Conservation (phyloP, 2,113 vertebrate species). For the Pedetes capensis region DNA sequence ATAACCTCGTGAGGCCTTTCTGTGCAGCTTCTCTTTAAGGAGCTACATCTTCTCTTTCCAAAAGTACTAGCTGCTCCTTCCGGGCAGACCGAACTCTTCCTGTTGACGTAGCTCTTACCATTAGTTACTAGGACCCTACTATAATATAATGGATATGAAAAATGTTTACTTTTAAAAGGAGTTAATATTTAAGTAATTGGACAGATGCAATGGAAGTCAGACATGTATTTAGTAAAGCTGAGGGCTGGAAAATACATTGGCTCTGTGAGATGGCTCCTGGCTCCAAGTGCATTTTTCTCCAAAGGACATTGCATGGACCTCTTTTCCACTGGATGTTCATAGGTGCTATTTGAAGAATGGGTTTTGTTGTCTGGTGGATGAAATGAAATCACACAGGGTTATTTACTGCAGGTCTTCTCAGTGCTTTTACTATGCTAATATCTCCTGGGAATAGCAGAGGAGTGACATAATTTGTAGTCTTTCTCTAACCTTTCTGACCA, state of each 20-base stretch:
- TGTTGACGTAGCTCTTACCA: neutral
- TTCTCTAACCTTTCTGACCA: neutral
- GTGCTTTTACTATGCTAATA: neutral
- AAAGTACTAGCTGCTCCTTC: neutral
- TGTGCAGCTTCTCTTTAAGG: neutral
- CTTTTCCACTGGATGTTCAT: neutral
- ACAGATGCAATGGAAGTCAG: neutral
- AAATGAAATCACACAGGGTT: neutral
- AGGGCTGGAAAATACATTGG: neutral
- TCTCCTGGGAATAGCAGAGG: neutral
- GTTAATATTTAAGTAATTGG: neutral
- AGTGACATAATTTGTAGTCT: neutral
- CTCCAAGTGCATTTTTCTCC: neutral
- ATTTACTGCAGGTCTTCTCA: neutral
- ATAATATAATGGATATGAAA: neutral
- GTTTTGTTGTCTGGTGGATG: neutral
- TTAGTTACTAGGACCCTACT: neutral
- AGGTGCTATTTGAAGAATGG: neutral
- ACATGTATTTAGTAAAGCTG: neutral
- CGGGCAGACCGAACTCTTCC: neutral
- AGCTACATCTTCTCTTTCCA: slow-evolving; percentile 14
- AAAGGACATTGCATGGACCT: neutral
- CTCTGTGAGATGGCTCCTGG: neutral
- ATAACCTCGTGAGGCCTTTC: slow-evolving; percentile 22
- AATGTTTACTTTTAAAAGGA: neutral